These are phyloP conservation scores for Antechinus flavipes DNA, from an alignment of 2,113 vertebrate genomes.

Conservation along the genomic window DNA sequence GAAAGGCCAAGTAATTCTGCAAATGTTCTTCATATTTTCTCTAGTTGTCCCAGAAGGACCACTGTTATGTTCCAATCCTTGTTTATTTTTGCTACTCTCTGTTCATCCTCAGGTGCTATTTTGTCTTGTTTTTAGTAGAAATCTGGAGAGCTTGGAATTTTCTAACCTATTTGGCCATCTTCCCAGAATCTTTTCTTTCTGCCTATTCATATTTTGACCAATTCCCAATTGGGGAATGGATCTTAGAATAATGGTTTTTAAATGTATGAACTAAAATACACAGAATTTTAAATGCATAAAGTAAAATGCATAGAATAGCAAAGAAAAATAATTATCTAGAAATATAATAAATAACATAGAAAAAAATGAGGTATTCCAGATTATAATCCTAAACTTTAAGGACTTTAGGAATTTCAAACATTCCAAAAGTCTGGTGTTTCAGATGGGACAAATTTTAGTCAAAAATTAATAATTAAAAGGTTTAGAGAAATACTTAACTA, in stretches of 20 bases:
- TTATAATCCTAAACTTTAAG: background rate
- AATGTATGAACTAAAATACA: background rate
- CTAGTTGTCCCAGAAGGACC: too few species aligned
- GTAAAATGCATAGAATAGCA: background rate
- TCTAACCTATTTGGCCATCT: too few species aligned
- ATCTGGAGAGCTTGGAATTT: too few species aligned
- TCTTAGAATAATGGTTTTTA: background rate
- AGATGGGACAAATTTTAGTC: constrained; percentile 9
- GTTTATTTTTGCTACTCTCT: too few species aligned
- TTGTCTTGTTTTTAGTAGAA: too few species aligned
- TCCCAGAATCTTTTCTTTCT: too few species aligned
- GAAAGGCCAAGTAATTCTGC: too few species aligned
- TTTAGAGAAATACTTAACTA: constrained; percentile 27
- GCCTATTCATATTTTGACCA: background rate
- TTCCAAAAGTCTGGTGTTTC: constrained; percentile 20
- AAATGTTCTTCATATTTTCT: too few species aligned
- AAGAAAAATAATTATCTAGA: background rate
- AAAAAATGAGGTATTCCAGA: background rate
- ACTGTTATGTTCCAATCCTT: too few species aligned
- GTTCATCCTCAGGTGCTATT: too few species aligned
- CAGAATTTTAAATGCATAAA: background rate
- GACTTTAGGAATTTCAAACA: background rate
- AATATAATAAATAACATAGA: background rate
- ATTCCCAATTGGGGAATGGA: background rate
- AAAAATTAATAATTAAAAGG: background rate